Base-by-base conservation (phyloP, 2,113 vertebrate species). In the Haemorhous mexicanus region DNA sequence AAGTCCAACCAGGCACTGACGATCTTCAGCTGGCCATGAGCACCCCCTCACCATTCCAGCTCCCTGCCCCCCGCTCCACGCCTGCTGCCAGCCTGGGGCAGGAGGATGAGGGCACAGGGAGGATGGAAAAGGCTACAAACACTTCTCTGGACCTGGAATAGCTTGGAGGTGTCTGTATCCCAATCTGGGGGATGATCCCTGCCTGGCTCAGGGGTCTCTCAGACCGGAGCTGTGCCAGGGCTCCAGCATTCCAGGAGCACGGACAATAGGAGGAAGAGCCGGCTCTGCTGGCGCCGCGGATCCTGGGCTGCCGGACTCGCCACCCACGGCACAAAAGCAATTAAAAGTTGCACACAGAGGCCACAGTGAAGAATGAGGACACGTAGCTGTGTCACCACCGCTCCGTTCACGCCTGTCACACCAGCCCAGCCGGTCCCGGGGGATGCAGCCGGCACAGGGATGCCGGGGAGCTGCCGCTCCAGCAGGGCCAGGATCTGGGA, bases 241-340 rank as follows among this genome's bases (percentile, higher is more conserved):
- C 53, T 77, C 46, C 46, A 16, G 0, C 84, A 37, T 68, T 59
- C 39, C 90, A 10, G 92, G 55, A 35, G 86, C 4, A 5, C 59
- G 9, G 13, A 91, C 94, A 95, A 76, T 33, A 79, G 87, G 18
- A 87, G 93, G 87, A 52, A 78, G 89, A 77, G 80, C 73, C 14
- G 62, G 64, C 74, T 91, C 74, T 22, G 7, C 94, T 46, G 91
- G 94, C 86, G 56, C 89, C 91, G 5, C 10, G 1, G 41, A 89
- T 74, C 93, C 93, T 78, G 93, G 80, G 86, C 94, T 64, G 94
- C 83, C 11, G 7, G 73, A 75, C 92, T 84, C 43, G 41, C 89
- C 96, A 94, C 91, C 86, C 95, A 94, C 77, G 6, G 95, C 93
- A 96, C 94, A 91, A 92, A 94, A 91, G 93, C 94, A 95, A 94